Base-by-base conservation (phyloP, 2,113 vertebrate genomes). In the Otocyon megalotis region DNA sequence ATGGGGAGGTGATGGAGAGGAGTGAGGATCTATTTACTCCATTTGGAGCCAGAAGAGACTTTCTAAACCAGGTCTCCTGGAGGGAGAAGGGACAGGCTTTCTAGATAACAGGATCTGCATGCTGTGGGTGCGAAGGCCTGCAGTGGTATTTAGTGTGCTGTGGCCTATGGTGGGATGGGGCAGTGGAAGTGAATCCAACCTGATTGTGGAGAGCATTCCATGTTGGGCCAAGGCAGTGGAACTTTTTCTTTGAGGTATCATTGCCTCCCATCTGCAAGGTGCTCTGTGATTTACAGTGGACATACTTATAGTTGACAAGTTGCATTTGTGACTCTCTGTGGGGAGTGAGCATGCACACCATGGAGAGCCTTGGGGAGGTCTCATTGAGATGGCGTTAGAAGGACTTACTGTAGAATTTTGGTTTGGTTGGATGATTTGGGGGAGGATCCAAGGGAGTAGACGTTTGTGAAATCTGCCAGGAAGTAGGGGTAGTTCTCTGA, bases 101-200 rank as follows among this genome's bases (percentile, higher is more conserved):
- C 30, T 65, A n/a, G 60, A 19, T 50, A 50, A 48, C 14, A 15
- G 17, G 37, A 9, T 56, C 32, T 87, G 35, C 58, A 14, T 26
- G 13, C 8, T 15, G 58, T 48, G 83, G 69, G 48, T 15, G 19
- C 4, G 16, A n/a, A 88, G 62, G 12, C 48, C 85, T n/a, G 2
- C 26, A 30, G 2, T 0, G n/a, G 43, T 43, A 12, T 65, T 62
- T 11, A 37, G 0, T 32, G 11, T 62, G 37, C 4, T 7, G 0
- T 53, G 79, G 53, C 11, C 19, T 50, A 58, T 10, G 22, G 43
- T 24, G 6, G 7, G 7, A 10, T 32, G 71, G 10, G 53, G 35
- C 19, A 8, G 3, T 43, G 72, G 63, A 88, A 32, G 74, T 24
- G 7, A 20, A 54, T 22, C n/a, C 13, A 1, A 28, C 28, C 5